A percentile compares a stretch with the other conserved stretches of the same genome.
Evolutionary conservation across 2,888 invertebrate genomes (phyloP).

Genomic region (Drosophila vallismaia): DNA sequence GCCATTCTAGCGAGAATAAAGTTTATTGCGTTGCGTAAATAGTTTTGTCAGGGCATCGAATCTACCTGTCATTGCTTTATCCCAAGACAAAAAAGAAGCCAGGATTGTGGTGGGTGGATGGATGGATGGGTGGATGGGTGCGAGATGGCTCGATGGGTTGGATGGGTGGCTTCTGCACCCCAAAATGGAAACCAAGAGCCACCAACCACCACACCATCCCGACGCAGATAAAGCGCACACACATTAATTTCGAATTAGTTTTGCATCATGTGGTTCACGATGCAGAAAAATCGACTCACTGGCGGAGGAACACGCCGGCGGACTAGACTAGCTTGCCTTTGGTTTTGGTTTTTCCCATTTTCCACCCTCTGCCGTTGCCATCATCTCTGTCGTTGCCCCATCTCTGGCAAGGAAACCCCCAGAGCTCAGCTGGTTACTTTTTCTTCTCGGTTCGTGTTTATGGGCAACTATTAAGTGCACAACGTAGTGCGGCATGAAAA

Average conservation of each 20-base stretch:
- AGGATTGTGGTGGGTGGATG: neutral
- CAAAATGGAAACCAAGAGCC: conserved; percentile 11
- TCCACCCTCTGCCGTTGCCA: conserved; percentile 2
- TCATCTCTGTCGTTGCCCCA: neutral
- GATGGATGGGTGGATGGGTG: neutral
- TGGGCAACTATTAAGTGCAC: conserved; percentile 79
- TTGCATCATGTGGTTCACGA: conserved; percentile 84
- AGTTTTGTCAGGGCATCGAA: conserved; percentile 39
- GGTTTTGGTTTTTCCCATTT: neutral
- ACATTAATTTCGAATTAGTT: conserved; percentile 85
- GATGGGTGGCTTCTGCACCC: conserved; percentile 12
- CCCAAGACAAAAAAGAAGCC: neutral
- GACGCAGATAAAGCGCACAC: conserved; percentile 80
- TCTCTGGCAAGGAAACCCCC: conserved; percentile 12
- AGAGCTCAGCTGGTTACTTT: conserved; percentile 34
- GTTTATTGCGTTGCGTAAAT: too few relatives aligned
- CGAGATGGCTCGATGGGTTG: neutral
- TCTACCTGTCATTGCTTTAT: conserved; percentile 39
- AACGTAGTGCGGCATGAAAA: conserved; percentile 78
- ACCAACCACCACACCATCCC: neutral
- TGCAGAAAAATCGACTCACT: conserved; percentile 83
- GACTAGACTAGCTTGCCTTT: neutral
- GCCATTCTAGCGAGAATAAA: conserved; percentile 3
- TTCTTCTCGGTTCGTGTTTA: conserved; percentile 59
- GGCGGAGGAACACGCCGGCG: too few relatives aligned